Evolutionary conservation across 2,888 invertebrate genomes (phyloP).

Genomic region (Iphiclides podalirius): DNA sequence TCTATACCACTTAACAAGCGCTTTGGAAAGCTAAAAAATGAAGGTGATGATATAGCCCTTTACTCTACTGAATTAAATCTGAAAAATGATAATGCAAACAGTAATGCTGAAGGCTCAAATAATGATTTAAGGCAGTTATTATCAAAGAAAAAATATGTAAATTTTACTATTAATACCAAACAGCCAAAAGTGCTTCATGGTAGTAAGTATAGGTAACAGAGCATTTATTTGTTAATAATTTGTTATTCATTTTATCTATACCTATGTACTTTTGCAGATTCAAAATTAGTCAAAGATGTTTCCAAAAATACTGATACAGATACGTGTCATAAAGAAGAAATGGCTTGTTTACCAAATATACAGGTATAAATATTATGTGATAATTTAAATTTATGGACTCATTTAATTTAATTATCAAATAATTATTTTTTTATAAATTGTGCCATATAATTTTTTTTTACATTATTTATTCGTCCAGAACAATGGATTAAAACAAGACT

Average conservation of each 20-base stretch:
- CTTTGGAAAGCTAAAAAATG: constrained; percentile 20
- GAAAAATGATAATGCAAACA: background rate
- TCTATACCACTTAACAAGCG: constrained; percentile 25
- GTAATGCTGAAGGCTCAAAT: background rate
- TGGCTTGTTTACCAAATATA: background rate
- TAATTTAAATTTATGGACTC: too few species aligned
- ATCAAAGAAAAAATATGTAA: constrained; percentile 1
- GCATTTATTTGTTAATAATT: background rate
- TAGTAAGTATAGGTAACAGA: constrained; percentile 7
- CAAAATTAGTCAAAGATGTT: background rate
- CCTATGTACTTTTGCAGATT: background rate
- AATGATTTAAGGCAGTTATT: constrained; percentile 13
- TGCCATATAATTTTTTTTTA: background rate
- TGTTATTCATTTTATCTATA: background rate
- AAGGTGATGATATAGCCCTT: background rate
- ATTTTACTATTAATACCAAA: background rate
- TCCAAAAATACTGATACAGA: background rate
- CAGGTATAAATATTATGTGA: too few species aligned
- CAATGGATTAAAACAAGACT: too few species aligned
- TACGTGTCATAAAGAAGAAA: background rate
- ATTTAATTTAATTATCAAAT: too few species aligned
- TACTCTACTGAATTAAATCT: background rate
- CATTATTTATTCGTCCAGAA: background rate
- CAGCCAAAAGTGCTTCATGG: background rate
- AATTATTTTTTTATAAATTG: too few species aligned